Evolutionary conservation across 2,888 invertebrate genomes (phyloP).

Genomic region (Parochlus steinenii): DNA sequence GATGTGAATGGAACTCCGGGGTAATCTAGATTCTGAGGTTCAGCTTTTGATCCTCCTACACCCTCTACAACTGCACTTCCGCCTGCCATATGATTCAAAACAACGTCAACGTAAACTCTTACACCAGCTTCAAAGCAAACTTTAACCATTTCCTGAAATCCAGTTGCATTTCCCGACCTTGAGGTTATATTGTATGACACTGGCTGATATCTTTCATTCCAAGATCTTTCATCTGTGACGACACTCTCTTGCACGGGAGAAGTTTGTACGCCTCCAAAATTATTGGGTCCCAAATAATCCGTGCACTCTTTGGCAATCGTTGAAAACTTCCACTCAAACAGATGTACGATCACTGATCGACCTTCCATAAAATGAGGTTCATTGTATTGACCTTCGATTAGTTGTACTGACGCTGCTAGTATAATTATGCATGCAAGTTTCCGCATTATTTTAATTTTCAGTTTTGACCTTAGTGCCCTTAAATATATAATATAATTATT

Average conservation of each 20-base stretch:
- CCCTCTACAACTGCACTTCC: slow-evolving; percentile 18
- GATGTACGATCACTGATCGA: slow-evolving; percentile 4
- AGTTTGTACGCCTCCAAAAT: slow-evolving; percentile 3
- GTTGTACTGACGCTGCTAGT: no score
- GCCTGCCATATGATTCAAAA: slow-evolving; percentile 63
- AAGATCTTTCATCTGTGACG: background rate
- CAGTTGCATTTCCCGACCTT: background rate
- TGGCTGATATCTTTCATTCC: slow-evolving; percentile 4
- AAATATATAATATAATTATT: no score
- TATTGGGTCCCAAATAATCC: slow-evolving; percentile 1
- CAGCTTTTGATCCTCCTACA: slow-evolving; percentile 27
- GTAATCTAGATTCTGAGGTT: slow-evolving; percentile 32
- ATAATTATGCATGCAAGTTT: no score
- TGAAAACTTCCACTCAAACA: slow-evolving; percentile 9
- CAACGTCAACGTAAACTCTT: slow-evolving; percentile 55
- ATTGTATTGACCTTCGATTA: no score
- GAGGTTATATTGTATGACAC: slow-evolving; percentile 7
- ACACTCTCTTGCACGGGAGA: slow-evolving; percentile 1
- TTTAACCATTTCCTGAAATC: slow-evolving; percentile 5
- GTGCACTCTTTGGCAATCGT: slow-evolving; percentile 5
- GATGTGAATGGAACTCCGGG: slow-evolving; percentile 37
- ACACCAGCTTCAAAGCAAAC: background rate
- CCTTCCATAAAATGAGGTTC: slow-evolving; percentile 2
- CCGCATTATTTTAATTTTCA: no score
- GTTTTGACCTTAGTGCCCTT: no score